Percentiles rank a stretch among this genome's conserved stretches.
Conservation (phyloP, 2,113 vertebrate genomes). For the Alexandromys fortis region DNA sequence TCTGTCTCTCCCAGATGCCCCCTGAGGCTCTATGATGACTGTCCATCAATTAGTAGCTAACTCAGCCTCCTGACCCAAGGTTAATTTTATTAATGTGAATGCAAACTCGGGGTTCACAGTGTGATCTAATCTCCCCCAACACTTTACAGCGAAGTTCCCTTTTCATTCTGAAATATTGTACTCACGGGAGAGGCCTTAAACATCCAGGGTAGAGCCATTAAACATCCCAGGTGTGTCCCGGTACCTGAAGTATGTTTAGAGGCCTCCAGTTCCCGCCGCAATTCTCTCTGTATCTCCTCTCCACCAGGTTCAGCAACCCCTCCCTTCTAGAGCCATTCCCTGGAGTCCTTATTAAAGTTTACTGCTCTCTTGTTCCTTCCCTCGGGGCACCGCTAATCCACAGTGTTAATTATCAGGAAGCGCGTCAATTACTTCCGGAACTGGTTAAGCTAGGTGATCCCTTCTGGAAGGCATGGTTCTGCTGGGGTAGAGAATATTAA, state of each 20-base stretch:
- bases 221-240: neutral
- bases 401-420: conserved; percentile 41
- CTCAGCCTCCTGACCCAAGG: neutral
- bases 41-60: neutral
- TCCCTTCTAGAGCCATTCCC: neutral
- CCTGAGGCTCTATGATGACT: neutral
- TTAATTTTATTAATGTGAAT: neutral
- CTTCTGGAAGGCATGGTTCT: conserved; percentile 11
- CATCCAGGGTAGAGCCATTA: fast-evolving
- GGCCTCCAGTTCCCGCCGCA: neutral
- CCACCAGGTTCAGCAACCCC: neutral
- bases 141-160: neutral
- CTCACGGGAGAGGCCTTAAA: neutral
- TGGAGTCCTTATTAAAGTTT: conserved; percentile 47
- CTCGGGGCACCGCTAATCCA: neutral
- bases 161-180: neutral
- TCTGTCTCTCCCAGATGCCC: neutral
- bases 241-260: too few relatives aligned
- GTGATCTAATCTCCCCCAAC: neutral
- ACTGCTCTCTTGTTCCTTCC: conserved; percentile 35
- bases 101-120: neutral
- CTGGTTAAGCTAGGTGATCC: conserved; percentile 42
- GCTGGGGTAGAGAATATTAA: conserved; percentile 17
- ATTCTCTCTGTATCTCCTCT: too few relatives aligned
- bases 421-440: conserved; percentile 51